Base-by-base conservation (phyloP, 2,797 vertebrate species). In the Pipistrellus nathusii region DNA sequence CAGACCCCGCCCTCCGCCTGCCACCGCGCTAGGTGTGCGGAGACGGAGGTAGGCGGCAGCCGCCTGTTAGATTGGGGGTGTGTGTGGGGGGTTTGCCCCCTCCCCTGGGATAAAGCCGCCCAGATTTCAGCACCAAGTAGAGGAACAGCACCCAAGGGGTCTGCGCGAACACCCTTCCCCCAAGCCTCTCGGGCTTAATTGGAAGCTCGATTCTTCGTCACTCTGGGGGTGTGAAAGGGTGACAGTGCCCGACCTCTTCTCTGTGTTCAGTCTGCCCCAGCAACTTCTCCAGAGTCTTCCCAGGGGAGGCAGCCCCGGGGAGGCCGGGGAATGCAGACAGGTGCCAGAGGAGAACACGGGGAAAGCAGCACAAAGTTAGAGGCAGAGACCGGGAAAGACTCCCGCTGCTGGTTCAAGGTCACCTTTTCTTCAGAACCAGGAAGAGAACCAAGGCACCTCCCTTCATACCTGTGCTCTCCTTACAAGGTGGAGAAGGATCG, bases 131-230 rank as follows among this genome's bases (percentile, higher is more conserved):
- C 97, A 97, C 97, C 96, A 82, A 89, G 86, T 20, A 18, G 72
- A 93, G 96, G 96, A 97, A 97, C 97, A 97, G 97, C 97, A 97
- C 95, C 94, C 96, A n/a, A 75, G 38, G 85, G 91, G 85, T 41
- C 83, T 27, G 17, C 59, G 4, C 21, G 14, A 91, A 75, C 62
- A 90, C 85, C 85, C 85, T 90, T 71, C 86, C 88, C 88, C 68
- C 87, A 25, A 35, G 57, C 15, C 38, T 83, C 51, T 87, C 2
- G 6, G 35, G 35, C 85, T 85, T 88, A 88, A 89, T 75, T 30
- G 38, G 85, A 95, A 91, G 87, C 85, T 72, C 20, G 77, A 91
- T 87, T 51, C 14, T 4, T 73, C 73, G 13, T 75, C 82, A 69
- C 66, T 69, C 38, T 48, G 53, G 80, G 90, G 71, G 48, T 93